These are phyloP conservation scores for Etheostoma perlongum DNA, from an alignment of 2,797 vertebrate genomes.

Conservation along the genomic window DNA sequence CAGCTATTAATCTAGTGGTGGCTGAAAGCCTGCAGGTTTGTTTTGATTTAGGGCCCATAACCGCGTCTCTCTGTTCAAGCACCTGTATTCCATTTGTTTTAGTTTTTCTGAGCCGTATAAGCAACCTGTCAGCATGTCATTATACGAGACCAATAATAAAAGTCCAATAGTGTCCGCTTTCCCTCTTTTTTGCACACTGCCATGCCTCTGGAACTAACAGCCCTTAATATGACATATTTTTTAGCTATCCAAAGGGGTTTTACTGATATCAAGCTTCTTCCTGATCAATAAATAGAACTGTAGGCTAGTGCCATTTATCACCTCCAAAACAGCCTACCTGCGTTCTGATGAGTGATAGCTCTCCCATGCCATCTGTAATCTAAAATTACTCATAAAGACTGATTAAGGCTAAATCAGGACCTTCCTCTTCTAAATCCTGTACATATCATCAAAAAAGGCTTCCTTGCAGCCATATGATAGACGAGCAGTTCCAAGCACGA, in stretches of 20 bases:
- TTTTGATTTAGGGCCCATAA: slow-evolving; percentile 92
- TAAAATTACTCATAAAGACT: slow-evolving; percentile 83
- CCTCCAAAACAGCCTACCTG: slow-evolving; percentile 53
- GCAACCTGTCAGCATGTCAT: slow-evolving; percentile 88
- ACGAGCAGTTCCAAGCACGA: slow-evolving; percentile 76
- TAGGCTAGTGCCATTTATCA: slow-evolving; percentile 66
- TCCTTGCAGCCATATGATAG: slow-evolving; percentile 75
- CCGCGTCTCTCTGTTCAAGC: slow-evolving; percentile 88
- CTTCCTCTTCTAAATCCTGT: slow-evolving; percentile 67
- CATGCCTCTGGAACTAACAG: slow-evolving; percentile 57
- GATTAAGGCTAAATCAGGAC: slow-evolving; percentile 73
- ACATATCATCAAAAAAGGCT: slow-evolving; percentile 79
- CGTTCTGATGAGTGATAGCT: slow-evolving; percentile 67
- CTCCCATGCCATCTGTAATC: slow-evolving; percentile 48
- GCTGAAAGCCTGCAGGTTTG: slow-evolving; percentile 86
- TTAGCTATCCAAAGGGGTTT: slow-evolving; percentile 37
- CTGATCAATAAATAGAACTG: slow-evolving; percentile 81
- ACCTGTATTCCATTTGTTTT: slow-evolving; percentile 92
- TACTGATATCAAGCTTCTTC: slow-evolving; percentile 60
- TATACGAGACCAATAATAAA: slow-evolving; percentile 93
- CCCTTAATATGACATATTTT: slow-evolving; percentile 34
- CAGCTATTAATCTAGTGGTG: slow-evolving; percentile 91
- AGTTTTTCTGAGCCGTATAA: slow-evolving; percentile 86
- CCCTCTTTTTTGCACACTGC: slow-evolving; percentile 50
- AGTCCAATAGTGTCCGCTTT: slow-evolving; percentile 84